A percentile compares a stretch with the other conserved stretches of the same genome.
These are phyloP conservation scores for Apteryx owenii DNA, from an alignment of 2,113 vertebrate species.

Conservation along the genomic window DNA sequence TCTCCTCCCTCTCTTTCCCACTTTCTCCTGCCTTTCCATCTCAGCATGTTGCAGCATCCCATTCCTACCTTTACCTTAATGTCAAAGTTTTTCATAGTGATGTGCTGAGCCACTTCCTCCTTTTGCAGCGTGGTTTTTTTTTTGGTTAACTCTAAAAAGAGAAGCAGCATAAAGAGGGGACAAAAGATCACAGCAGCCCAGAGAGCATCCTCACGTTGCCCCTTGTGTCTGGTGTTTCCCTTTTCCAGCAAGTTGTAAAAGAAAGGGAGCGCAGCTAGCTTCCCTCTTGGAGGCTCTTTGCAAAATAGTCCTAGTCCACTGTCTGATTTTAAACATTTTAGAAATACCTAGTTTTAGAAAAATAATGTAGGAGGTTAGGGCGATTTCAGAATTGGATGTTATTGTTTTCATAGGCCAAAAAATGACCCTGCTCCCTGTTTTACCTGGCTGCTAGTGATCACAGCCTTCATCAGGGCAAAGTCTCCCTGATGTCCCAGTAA, in stretches of 20 bases:
- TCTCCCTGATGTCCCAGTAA: not conserved
- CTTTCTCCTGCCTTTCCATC: not conserved
- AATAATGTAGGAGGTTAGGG: not conserved
- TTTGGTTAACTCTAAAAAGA: not conserved
- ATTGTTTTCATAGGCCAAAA: not conserved
- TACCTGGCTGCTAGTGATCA: not conserved
- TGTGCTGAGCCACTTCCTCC: not conserved
- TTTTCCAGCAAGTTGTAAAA: not conserved
- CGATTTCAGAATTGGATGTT: not conserved
- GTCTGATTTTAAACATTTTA: not conserved
- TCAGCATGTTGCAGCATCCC: not conserved
- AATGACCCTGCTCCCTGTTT: not conserved
- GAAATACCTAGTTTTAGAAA: not conserved
- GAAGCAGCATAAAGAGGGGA: not conserved
- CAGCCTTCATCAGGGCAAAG: not conserved
- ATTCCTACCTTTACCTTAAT: not conserved
- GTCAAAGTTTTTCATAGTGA: not conserved
- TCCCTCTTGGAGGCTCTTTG: not conserved
- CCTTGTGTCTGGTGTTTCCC: not conserved
- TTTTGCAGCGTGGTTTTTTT: not conserved
- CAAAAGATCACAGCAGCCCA: not conserved
- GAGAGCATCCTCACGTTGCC: not conserved
- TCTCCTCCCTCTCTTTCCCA: not conserved
- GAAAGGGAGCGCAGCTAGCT: not conserved
- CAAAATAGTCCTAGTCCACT: not conserved